Percentiles rank a stretch among this genome's conserved stretches.
Conservation (phyloP, 37 sponge, comb jelly and placozoan genomes). For the Agelas oroides region DNA sequence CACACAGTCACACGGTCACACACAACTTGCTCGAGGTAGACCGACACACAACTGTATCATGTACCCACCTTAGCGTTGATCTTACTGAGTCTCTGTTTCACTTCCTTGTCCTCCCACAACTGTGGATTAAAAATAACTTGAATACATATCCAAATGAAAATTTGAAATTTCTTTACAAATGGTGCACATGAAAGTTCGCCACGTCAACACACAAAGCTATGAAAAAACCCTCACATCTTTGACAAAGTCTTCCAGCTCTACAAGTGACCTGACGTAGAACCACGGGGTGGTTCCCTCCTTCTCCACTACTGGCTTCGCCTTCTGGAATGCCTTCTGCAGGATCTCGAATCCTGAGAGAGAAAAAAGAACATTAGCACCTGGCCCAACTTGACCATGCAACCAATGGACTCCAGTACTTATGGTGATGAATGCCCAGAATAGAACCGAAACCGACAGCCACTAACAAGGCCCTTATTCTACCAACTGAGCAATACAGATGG, state of each 20-base stretch:
- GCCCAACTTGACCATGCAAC: too few relatives aligned
- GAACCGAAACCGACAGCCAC: too few relatives aligned
- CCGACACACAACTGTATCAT: too few relatives aligned
- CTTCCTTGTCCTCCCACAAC: constrained; percentile 94
- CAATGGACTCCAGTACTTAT: too few relatives aligned
- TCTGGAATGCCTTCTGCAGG: constrained; percentile 72
- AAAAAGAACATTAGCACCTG: not conserved
- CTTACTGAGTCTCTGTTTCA: constrained; percentile 85
- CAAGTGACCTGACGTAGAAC: constrained; percentile 75
- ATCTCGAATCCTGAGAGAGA: constrained; percentile 76
- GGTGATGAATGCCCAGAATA: too few relatives aligned
- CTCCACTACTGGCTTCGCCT: constrained; percentile 87
- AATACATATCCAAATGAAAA: not conserved
- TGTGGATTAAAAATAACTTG: constrained; percentile 25
- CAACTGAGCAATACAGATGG: too few relatives aligned
- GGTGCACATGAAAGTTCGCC: too few relatives aligned
- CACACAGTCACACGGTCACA: not conserved
- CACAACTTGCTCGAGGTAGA: too few relatives aligned
- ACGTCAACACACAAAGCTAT: too few relatives aligned
- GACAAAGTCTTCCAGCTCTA: constrained; percentile 92
- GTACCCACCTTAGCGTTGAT: constrained; percentile 82
- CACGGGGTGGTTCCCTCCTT: constrained; percentile 68
- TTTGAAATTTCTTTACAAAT: too few relatives aligned
- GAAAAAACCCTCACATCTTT: constrained; percentile 75
- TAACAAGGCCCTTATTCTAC: too few relatives aligned